A percentile compares a stretch with the other conserved stretches of the same genome.
phyloP scores from a whole-genome alignment of 2,797 vertebrate species.

The Pelochelys cantorii region DNA sequence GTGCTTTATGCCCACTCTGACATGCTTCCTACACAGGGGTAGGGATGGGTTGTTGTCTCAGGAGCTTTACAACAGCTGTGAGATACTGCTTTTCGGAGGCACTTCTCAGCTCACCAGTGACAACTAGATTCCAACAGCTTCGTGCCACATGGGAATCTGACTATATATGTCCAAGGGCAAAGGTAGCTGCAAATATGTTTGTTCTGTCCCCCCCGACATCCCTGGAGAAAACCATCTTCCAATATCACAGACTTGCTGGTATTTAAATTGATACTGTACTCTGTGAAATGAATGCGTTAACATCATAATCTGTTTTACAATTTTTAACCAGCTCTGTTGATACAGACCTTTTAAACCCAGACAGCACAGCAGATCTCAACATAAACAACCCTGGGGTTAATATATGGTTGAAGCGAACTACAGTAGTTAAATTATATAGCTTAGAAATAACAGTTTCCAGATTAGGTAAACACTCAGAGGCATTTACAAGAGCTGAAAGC shows the following conservation, averaged over 20 bases:
- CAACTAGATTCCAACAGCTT: neutral
- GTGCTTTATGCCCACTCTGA: neutral
- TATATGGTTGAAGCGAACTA: neutral
- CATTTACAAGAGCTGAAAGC: neutral
- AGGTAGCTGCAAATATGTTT: neutral
- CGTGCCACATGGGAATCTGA: neutral
- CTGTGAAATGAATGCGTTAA: neutral
- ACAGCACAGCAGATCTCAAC: rapidly evolving
- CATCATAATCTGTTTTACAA: neutral
- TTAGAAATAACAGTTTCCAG: slow-evolving; percentile 29
- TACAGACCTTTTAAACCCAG: neutral
- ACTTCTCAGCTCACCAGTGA: rapidly evolving
- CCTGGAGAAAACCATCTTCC: neutral
- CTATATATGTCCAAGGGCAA: neutral
- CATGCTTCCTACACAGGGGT: neutral
- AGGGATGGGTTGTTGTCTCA: neutral
- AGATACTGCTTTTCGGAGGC: neutral
- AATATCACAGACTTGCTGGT: neutral
- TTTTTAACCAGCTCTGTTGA: neutral
- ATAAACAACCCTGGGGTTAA: neutral
- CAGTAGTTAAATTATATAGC: neutral
- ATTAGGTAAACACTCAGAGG: neutral
- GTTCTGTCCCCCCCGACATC: neutral
- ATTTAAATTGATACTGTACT: neutral
- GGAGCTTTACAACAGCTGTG: neutral